These are phyloP conservation scores for Drosophila pegasa DNA, from an alignment of 2,888 invertebrate genomes.

Conservation along the genomic window DNA sequence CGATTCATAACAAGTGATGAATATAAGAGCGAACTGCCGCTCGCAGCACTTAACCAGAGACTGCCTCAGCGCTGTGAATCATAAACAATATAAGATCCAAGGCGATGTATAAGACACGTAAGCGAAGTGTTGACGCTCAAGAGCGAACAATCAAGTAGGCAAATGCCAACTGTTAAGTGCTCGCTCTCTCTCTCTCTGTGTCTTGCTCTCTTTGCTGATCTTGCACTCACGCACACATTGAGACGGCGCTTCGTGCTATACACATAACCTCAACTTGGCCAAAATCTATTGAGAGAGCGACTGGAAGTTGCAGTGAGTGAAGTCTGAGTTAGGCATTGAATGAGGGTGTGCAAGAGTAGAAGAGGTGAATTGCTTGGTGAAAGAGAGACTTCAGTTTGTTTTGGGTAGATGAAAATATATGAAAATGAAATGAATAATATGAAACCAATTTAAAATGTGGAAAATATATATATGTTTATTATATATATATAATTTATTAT, in stretches of 20 bases:
- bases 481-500: too few species aligned
- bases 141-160: constrained; percentile 7
- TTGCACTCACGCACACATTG: constrained; percentile 10
- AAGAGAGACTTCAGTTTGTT: constrained; percentile 3
- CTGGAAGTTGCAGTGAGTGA: background rate
- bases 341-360: constrained; percentile 1
- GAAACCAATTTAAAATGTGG: too few species aligned
- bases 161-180: background rate
- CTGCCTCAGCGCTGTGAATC: constrained; percentile 18
- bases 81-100: constrained; percentile 4
- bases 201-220: constrained; percentile 22
- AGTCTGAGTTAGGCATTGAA: background rate
- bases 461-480: too few species aligned
- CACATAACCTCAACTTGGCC: constrained; percentile 63
- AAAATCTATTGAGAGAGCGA: constrained; percentile 28
- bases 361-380: background rate
- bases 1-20: constrained; percentile 6
- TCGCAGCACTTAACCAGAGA: constrained; percentile 3
- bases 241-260: background rate
- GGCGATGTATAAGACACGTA: constrained; percentile 29
- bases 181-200: constrained; percentile 5
- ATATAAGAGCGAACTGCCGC: constrained; percentile 17
- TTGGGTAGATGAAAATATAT: background rate
- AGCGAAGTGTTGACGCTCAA: constrained; percentile 12
- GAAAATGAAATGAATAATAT: background rate